Conservation (phyloP, 2,113 vertebrate genomes). For the Alexandromys fortis region DNA sequence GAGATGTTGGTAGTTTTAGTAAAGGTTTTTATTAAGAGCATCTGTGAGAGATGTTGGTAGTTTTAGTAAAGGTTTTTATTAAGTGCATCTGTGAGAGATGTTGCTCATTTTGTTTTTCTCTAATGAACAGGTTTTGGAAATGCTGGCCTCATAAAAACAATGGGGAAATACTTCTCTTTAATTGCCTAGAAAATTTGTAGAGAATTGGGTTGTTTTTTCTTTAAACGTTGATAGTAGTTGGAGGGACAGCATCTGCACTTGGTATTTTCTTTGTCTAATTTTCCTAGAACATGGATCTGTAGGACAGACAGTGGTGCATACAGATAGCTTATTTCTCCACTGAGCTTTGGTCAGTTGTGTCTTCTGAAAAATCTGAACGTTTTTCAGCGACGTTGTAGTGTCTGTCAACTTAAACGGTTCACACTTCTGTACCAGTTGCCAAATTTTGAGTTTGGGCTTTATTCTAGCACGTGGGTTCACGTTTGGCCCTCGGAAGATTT, state of each 20-base stretch:
- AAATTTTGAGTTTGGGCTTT: neutral
- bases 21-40: neutral
- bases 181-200: neutral
- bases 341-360: neutral
- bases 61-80: neutral
- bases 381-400: neutral
- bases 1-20: neutral
- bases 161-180: neutral
- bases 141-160: neutral
- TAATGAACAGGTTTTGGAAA: neutral
- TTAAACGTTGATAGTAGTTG: neutral
- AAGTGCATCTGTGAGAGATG: neutral
- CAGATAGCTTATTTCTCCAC: neutral
- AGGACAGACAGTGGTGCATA: neutral
- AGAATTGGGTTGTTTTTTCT: neutral
- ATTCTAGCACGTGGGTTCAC: neutral
- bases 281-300: conserved; percentile 1
- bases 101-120: neutral
- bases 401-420: neutral
- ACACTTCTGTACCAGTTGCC: neutral
- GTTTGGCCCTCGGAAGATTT: neutral
- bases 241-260: neutral
- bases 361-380: neutral
- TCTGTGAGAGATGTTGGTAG: neutral
- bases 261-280: neutral